A percentile compares a stretch with the other conserved stretches of the same genome.
These are phyloP conservation scores for Pseudomyrmex dendroicus DNA, from an alignment of 1,140 invertebrate genomes.

Conservation along the genomic window DNA sequence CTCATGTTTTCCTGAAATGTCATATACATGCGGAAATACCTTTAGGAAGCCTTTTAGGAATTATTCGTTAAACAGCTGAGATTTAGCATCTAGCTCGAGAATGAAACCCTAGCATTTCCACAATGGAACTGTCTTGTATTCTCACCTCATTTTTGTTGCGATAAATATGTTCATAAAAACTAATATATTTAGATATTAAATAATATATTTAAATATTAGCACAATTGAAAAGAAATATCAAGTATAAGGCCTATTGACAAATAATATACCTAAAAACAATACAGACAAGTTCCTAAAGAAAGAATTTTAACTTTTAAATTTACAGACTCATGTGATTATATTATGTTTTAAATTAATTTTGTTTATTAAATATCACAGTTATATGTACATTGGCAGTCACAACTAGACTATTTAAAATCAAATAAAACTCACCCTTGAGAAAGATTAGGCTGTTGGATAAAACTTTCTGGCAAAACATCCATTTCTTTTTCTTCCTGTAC, in stretches of 20 bases:
- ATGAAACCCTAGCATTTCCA: not conserved
- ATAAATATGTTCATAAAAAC: no score
- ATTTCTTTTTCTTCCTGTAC: conserved; percentile 60
- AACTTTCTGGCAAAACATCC: conserved; percentile 75
- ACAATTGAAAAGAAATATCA: no score
- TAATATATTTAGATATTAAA: not conserved
- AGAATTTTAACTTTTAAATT: no score
- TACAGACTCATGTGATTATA: no score
- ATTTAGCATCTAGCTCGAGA: not conserved
- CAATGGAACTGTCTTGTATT: not conserved
- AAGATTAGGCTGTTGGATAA: conserved; percentile 79
- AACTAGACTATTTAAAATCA: no score
- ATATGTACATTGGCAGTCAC: no score
- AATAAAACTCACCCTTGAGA: conserved; percentile 78
- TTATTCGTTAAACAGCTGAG: not conserved
- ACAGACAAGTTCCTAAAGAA: no score
- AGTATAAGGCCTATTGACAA: no score
- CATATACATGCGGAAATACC: not conserved
- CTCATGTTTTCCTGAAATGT: not conserved
- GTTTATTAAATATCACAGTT: no score
- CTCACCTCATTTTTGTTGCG: not conserved
- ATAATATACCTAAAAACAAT: no score
- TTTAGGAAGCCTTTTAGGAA: not conserved
- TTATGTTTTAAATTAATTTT: no score
- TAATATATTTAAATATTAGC: not conserved